phyloP scores from a whole-genome alignment of 2,888 invertebrate species.

The Eupithecia subumbrata region DNA sequence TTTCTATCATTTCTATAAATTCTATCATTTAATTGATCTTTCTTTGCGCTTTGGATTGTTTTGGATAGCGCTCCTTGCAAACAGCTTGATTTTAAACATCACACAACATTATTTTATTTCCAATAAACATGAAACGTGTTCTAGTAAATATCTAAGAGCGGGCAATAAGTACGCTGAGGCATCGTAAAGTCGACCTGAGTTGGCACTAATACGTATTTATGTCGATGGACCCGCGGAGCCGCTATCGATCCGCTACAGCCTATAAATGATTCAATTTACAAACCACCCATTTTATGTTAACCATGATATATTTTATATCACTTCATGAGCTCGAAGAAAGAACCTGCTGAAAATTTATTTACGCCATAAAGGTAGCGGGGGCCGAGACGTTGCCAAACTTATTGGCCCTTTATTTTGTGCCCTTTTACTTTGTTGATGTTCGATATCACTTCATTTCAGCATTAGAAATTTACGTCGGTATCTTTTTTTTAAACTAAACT shows the following conservation, averaged over 20 bases:
- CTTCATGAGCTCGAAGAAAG: conserved; percentile 44
- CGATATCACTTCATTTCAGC: conserved; percentile 30
- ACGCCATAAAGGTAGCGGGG: conserved; percentile 39
- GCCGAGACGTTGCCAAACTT: conserved; percentile 33
- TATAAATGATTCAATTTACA: conserved; percentile 79
- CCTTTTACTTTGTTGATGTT: conserved; percentile 32
- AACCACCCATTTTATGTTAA: conserved; percentile 62
- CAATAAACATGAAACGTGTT: conserved; percentile 65
- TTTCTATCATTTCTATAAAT: neutral
- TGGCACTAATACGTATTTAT: conserved; percentile 83
- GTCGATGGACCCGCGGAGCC: conserved; percentile 72
- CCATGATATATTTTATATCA: conserved; percentile 52
- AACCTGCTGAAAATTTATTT: conserved; percentile 39
- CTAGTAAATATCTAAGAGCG: conserved; percentile 66
- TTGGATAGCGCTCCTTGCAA: neutral
- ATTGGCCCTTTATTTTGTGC: conserved; percentile 36
- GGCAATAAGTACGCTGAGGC: conserved; percentile 76
- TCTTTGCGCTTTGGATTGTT: neutral
- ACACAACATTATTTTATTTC: conserved; percentile 55
- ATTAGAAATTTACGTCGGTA: conserved; percentile 12
- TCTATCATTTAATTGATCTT: neutral
- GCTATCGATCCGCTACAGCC: conserved; percentile 73
- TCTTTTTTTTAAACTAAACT: neutral
- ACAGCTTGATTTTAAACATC: neutral
- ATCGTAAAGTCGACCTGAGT: conserved; percentile 81